A percentile compares a stretch with the other conserved stretches of the same genome.
phyloP scores from a whole-genome alignment of 2,888 invertebrate genomes.

The Octonoba sinensis region DNA sequence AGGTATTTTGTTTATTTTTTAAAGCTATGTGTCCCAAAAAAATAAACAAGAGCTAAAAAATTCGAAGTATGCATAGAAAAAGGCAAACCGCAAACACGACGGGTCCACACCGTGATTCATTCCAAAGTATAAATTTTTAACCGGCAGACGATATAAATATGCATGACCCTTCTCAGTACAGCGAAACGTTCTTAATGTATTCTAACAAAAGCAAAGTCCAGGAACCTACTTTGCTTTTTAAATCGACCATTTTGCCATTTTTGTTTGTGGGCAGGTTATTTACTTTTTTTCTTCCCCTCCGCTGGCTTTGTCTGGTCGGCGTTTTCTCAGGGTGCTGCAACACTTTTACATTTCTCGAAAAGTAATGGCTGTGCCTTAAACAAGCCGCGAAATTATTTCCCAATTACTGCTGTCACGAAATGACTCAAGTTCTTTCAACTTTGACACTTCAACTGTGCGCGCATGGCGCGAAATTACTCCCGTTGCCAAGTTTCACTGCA shows the following conservation, averaged over 20 bases:
- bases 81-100: too few relatives aligned
- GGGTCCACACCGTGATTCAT: too few relatives aligned
- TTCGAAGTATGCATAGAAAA: too few relatives aligned
- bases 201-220: conserved; percentile 42
- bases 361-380: conserved; percentile 28
- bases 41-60: too few relatives aligned
- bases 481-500: too few relatives aligned
- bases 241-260: conserved; percentile 14
- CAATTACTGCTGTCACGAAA: conserved; percentile 51
- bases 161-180: conserved; percentile 12
- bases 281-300: not conserved
- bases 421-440: conserved; percentile 51
- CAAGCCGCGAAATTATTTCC: conserved; percentile 49
- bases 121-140: too few relatives aligned
- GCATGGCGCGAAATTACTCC: not conserved
- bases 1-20: too few relatives aligned
- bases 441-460: not conserved
- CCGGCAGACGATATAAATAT: conserved; percentile 35
- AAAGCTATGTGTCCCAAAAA: too few relatives aligned
- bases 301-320: conserved; percentile 7
- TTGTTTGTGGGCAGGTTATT: too few relatives aligned
- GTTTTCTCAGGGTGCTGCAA: conserved; percentile 31
- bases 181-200: conserved; percentile 26
- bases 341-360: conserved; percentile 19
- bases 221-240: conserved; percentile 50